Base-by-base conservation (phyloP, 2,888 invertebrate species). In the Caenorhabditis sp. region DNA sequence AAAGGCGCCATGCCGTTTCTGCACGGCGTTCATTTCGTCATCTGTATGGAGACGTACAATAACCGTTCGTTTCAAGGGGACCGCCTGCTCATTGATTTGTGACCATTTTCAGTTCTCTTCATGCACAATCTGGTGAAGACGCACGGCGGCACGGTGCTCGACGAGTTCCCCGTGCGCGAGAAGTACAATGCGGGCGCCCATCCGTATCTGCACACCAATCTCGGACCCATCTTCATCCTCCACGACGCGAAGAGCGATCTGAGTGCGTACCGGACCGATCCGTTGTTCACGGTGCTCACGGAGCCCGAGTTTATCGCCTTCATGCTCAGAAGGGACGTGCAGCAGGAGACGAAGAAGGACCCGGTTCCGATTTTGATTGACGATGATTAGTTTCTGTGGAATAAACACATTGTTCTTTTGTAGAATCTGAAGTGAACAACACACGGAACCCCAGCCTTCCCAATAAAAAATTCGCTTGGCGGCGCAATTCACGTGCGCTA, bases 1-100 rank as follows among this genome's bases (percentile, higher is more conserved):
- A 68, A 68, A 35, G 68, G 50, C 32, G 24, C 50, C 1, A 59
- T 52, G 26, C 68, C 68, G 2, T 68, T 50, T 32, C 41, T 68
- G 24, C 35, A 43, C 7, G 68, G 68, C 13, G 58, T 59, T 13
- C 35, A 52, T 43, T 41, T 58, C 41, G 58, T 52, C 26, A 11
- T 66, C 8, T 39, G 48, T 9, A 66, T 66, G 56, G 37, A 58
- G n/a, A 17, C 30, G 15, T 66, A 32, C 20, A n/a, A 30, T 0
- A 41, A 66, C n/a, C 3, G 66, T 58, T 4, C 26, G 27, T 53
- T 26, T 37, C 7, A 37, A 37, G 9, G 32, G n/a, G 15, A 4
- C 20, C 7, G 15, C 7, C 8, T 22, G 2, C 24, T 24, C 45
- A 24, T 13, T 45, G 17, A 45, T 24, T 11, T 20, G 8, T 24